Conservation (phyloP, 2,113 vertebrate genomes). For the Solenodon paradoxus region DNA sequence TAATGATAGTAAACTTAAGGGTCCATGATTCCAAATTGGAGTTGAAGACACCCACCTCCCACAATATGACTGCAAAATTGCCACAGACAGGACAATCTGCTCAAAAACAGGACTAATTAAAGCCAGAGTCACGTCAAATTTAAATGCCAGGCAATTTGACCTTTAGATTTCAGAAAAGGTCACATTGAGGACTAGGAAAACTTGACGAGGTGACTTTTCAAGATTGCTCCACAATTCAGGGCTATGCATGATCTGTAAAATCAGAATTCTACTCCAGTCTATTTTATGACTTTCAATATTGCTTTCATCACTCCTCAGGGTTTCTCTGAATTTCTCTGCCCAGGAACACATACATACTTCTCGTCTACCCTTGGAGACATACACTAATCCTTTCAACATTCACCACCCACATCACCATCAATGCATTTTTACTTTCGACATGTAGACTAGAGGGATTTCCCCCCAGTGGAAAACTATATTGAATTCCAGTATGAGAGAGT, state of each 20-base stretch:
- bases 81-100: neutral
- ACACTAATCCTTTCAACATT: neutral
- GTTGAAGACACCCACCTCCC: neutral
- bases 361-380: neutral
- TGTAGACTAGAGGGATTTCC: neutral
- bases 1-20: neutral
- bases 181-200: neutral
- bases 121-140: slow-evolving; percentile 15
- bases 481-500: neutral
- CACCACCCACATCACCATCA: neutral
- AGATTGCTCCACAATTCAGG: neutral
- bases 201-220: slow-evolving; percentile 11
- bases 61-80: neutral
- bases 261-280: neutral
- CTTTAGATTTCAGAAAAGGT: slow-evolving; percentile 8
- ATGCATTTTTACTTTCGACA: slow-evolving; percentile 24
- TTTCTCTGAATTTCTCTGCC: neutral
- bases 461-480: neutral
- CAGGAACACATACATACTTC: neutral
- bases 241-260: neutral
- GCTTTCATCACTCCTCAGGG: neutral
- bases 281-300: neutral
- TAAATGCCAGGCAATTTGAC: neutral
- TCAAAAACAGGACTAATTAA: slow-evolving; percentile 18
- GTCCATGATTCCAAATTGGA: neutral